These are phyloP conservation scores for Prenolepis imparis DNA, from an alignment of 2,888 invertebrate genomes.

Conservation along the genomic window DNA sequence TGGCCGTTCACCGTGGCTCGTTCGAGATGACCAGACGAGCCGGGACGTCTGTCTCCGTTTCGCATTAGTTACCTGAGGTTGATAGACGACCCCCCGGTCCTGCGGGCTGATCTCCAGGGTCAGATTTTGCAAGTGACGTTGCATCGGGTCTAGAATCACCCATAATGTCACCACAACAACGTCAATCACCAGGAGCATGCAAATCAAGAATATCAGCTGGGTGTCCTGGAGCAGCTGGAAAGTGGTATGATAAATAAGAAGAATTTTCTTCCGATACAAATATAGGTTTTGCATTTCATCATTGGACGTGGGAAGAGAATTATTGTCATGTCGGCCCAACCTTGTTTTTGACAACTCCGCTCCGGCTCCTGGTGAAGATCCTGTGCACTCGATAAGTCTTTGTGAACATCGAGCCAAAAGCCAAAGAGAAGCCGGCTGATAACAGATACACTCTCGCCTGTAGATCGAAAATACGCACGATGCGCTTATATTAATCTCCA, in stretches of 20 bases:
- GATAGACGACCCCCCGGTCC: conserved; percentile 94
- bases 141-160: conserved; percentile 95
- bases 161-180: conserved; percentile 93
- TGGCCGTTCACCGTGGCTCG: background rate
- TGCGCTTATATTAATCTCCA: background rate
- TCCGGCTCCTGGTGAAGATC: conserved; percentile 94
- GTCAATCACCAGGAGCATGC: conserved; percentile 93
- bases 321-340: conserved; percentile 79
- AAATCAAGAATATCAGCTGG: conserved; percentile 94
- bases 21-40: background rate
- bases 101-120: conserved; percentile 92
- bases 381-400: conserved; percentile 97
- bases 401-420: conserved; percentile 98
- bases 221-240: conserved; percentile 93
- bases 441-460: conserved; percentile 95
- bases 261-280: conserved; percentile 10
- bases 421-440: conserved; percentile 96
- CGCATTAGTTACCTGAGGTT: conserved; percentile 90
- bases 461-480: conserved; percentile 74
- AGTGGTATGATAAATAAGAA: conserved; percentile 22
- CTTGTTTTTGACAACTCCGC: conserved; percentile 95
- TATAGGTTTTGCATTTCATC: conserved; percentile 3
- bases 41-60: background rate
- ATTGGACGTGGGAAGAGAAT: background rate
- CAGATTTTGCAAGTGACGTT: conserved; percentile 93